These are phyloP conservation scores for Meloidogyne chitwoodi DNA, from an alignment of 1,140 invertebrate genomes.

Conservation along the genomic window DNA sequence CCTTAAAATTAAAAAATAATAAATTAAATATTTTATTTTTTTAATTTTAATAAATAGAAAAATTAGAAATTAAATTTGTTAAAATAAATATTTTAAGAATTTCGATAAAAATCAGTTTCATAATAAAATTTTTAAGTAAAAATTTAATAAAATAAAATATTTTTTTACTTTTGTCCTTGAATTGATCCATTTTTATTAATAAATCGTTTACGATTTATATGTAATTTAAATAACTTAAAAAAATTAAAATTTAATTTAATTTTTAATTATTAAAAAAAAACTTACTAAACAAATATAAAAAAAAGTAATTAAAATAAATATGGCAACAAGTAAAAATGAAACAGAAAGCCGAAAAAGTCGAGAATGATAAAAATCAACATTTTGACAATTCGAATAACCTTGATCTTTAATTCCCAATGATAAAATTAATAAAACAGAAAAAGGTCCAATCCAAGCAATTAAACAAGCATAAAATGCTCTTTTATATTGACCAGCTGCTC, in stretches of 20 bases:
- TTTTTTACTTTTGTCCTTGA: background rate
- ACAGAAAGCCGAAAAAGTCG: conserved; percentile 36
- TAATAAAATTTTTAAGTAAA: too few relatives aligned
- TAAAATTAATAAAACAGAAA: conserved; percentile 28
- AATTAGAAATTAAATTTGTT: too few relatives aligned
- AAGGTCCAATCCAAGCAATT: conserved; percentile 33
- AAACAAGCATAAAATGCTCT: conserved; percentile 26
- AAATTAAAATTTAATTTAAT: background rate
- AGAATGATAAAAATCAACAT: conserved; percentile 41
- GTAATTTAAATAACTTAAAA: background rate
- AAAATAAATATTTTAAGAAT: too few relatives aligned
- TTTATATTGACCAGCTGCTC: background rate
- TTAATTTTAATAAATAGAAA: too few relatives aligned
- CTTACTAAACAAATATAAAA: conserved; percentile 35
- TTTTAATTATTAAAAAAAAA: background rate
- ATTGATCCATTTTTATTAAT: background rate
- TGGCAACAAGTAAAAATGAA: conserved; percentile 33
- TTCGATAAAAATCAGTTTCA: too few relatives aligned
- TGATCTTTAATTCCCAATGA: conserved; percentile 19
- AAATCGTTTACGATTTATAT: background rate
- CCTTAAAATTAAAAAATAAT: too few relatives aligned
- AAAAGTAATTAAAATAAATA: conserved; percentile 40
- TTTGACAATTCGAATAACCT: conserved; percentile 37
- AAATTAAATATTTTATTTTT: too few relatives aligned
- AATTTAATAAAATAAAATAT: background rate